These are phyloP conservation scores for Emydoidea blandingii DNA, from an alignment of 2,797 vertebrate species.

Conservation along the genomic window DNA sequence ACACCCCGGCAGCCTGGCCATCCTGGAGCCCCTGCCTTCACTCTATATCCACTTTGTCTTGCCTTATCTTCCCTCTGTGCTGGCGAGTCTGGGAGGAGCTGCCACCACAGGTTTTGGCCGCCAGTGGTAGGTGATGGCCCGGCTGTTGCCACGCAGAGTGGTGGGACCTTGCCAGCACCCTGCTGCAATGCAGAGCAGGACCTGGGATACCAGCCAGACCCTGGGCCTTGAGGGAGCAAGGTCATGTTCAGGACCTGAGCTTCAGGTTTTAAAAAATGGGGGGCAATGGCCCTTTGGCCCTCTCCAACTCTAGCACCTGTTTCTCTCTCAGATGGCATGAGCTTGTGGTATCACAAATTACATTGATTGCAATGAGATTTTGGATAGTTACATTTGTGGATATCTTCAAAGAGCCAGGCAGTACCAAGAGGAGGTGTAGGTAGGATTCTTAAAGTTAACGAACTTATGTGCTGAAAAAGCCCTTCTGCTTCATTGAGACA, in stretches of 20 bases:
- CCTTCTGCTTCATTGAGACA: not conserved
- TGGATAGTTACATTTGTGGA: not conserved
- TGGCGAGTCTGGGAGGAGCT: not conserved
- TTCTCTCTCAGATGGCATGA: not conserved
- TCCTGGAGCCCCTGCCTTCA: not conserved
- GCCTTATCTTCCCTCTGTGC: not conserved
- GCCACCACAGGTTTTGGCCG: no score
- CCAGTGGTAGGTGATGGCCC: no score
- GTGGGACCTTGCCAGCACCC: no score
- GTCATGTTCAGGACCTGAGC: not conserved
- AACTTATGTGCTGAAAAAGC: not conserved
- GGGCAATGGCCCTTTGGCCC: not conserved
- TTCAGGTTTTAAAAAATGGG: not conserved
- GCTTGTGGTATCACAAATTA: no score
- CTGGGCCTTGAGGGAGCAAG: no score
- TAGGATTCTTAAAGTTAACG: not conserved
- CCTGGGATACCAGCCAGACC: no score
- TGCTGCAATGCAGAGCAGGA: not conserved
- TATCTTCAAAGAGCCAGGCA: not conserved
- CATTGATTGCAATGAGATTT: not conserved
- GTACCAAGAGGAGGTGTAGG: not conserved
- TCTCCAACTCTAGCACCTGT: not conserved
- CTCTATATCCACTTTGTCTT: no score
- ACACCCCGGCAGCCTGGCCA: no score
- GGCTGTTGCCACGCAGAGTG: no score